Conservation (phyloP, 2,888 invertebrate species). For the Tachina grossa region DNA sequence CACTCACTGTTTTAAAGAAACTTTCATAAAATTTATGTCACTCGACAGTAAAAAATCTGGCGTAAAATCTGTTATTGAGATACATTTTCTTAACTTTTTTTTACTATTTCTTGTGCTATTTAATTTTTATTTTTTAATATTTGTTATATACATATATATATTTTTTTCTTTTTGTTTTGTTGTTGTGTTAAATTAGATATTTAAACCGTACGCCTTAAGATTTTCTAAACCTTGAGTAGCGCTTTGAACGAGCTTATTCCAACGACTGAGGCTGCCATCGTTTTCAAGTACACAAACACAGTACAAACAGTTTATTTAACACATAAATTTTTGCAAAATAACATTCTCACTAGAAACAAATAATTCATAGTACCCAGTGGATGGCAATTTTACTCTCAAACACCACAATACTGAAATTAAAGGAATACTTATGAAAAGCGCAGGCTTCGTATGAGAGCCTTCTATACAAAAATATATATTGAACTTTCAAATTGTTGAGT, state of each 20-base stretch:
- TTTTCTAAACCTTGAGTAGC: slow-evolving; percentile 72
- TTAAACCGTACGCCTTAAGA: slow-evolving; percentile 40
- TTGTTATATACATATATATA: too few species aligned
- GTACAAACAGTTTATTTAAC: slow-evolving; percentile 14
- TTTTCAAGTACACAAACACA: slow-evolving; percentile 63
- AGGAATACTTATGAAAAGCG: slow-evolving; percentile 18
- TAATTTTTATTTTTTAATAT: neutral
- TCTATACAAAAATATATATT: neutral
- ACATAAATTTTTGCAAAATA: slow-evolving; percentile 2
- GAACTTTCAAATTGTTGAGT: slow-evolving; percentile 46
- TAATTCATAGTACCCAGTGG: slow-evolving; percentile 16
- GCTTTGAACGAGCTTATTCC: slow-evolving; percentile 80
- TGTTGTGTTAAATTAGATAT: slow-evolving; percentile 1
- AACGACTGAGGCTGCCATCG: slow-evolving; percentile 78
- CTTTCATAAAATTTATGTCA: neutral
- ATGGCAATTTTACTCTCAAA: slow-evolving; percentile 12
- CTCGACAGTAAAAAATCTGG: slow-evolving; percentile 39
- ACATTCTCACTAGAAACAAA: slow-evolving; percentile 5
- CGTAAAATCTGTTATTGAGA: neutral
- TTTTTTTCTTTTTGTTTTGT: slow-evolving; percentile 27
- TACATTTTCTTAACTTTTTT: neutral
- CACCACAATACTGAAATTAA: neutral
- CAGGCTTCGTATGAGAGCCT: slow-evolving; percentile 20
- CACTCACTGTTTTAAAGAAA: neutral
- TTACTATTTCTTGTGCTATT: neutral